Base-by-base conservation (phyloP, 2,113 vertebrate species). In the Picathartes gymnocephalus region DNA sequence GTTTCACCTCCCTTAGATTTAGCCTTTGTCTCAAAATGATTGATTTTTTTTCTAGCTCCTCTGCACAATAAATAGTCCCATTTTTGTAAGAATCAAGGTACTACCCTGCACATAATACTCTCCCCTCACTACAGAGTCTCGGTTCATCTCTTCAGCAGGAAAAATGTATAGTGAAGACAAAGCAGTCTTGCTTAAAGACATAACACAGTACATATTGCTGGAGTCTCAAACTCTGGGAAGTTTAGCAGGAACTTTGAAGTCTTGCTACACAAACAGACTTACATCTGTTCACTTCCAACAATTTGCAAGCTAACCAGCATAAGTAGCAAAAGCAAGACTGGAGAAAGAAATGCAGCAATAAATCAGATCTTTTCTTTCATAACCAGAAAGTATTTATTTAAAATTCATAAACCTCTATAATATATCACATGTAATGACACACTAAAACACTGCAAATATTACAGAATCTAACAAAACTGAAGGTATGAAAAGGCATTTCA, bases 121-220 rank as follows among this genome's bases (percentile, higher is more conserved):
- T 68, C 18, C 18, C 21, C 15, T 71, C 18, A 23, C 33, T 30
- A 27, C 0, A 8, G 3, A 61, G 15, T 15, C 65, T 15, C 31
- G 12, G 35, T 35, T 85, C 57, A 71, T 5, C 47, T 54, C 61
- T 33, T 71, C 25, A 74, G 56, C 45, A 44, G 40, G 19, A 68
- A 74, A 20, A n/a, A 13, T 0, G 2, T 3, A 48, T 0, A 62
- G 66, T 11, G 64, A 72, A 77, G 58, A 60, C 20, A 48, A 47
- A 57, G 21, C 4, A 83, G 18, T 17, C 45, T 81, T 74, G 42
- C 30, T 77, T 37, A 53, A 84, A 92, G 28, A 44, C 10, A 9
- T 2, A 50, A 35, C 10, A 42, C 9, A 23, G 3, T 42, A 40
- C 74, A 24, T 23, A 40, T 13, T 68, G 39, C 42, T 84, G 39